A percentile compares a stretch with the other conserved stretches of the same genome.
Conservation (phyloP, 92 coral and sea anemone genomes). For the Isaurus tuberculatus region DNA sequence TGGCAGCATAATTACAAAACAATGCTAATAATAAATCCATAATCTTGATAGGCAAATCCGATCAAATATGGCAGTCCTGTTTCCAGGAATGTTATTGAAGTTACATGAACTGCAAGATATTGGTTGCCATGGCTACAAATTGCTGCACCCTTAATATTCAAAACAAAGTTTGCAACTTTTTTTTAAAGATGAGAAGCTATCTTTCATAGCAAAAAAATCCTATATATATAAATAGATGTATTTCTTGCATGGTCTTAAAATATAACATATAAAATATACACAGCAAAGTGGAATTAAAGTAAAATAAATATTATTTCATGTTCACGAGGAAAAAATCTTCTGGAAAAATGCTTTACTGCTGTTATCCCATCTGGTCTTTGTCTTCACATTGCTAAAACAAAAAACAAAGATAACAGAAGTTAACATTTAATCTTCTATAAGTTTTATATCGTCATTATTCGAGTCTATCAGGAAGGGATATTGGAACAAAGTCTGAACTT, state of each 20-base stretch:
- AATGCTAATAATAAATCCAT: not conserved
- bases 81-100: not conserved
- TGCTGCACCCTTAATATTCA: conserved; percentile 14
- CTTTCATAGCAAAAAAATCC: conserved; percentile 5
- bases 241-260: not conserved
- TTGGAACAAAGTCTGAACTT: not conserved
- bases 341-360: no score
- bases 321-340: conserved; percentile 10
- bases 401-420: not conserved
- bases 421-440: not conserved
- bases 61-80: conserved; percentile 11
- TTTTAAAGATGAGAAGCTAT: not conserved
- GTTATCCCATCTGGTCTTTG: no score
- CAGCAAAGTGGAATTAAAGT: conserved; percentile 10
- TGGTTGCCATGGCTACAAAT: not conserved
- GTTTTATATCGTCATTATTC: not conserved
- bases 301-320: not conserved
- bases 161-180: conserved; percentile 9
- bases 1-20: conserved; percentile 10
- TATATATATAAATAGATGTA: not conserved
- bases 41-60: not conserved
- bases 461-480: not conserved
- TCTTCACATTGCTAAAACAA: no score
- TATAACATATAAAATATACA: not conserved
- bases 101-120: conserved; percentile 2